Conservation (phyloP, 2,888 invertebrate genomes). For the Quadroppia sp. region DNA sequence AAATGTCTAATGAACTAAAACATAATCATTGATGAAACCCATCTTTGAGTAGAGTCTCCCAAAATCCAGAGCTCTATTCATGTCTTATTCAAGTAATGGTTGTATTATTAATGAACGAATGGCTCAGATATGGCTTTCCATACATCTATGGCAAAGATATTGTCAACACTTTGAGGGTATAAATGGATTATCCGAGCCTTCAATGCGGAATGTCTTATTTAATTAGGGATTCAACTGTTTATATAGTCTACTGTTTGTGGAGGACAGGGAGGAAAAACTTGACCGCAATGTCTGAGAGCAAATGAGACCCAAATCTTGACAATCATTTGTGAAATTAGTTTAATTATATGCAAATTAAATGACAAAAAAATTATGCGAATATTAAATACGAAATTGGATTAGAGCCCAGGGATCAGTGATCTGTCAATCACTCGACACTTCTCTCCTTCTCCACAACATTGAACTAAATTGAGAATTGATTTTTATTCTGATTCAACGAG, state of each 20-base stretch:
- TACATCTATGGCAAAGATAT: not conserved
- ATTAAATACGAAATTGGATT: too few species aligned
- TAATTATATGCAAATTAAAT: not conserved
- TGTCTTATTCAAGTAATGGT: constrained; percentile 7
- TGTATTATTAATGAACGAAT: not conserved
- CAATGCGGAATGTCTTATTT: constrained; percentile 4
- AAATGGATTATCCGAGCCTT: constrained; percentile 10
- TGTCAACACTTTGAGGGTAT: not conserved
- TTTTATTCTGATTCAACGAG: too few species aligned
- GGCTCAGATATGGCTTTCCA: not conserved
- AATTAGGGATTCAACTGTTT: too few species aligned
- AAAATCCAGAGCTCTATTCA: not conserved
- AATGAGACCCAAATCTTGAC: too few species aligned
- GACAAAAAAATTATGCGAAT: too few species aligned
- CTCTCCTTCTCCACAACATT: too few species aligned
- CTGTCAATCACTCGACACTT: too few species aligned
- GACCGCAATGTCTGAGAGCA: constrained; percentile 3
- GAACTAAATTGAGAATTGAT: too few species aligned
- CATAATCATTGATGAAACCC: not conserved
- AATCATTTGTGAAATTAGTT: not conserved
- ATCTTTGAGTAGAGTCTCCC: not conserved
- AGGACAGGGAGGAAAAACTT: constrained; percentile 8
- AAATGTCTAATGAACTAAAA: constrained; percentile 8
- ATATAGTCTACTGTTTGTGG: too few species aligned
- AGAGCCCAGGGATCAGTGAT: too few species aligned